These are phyloP conservation scores for Furcula furcula DNA, from an alignment of 2,888 invertebrate genomes.

Conservation along the genomic window DNA sequence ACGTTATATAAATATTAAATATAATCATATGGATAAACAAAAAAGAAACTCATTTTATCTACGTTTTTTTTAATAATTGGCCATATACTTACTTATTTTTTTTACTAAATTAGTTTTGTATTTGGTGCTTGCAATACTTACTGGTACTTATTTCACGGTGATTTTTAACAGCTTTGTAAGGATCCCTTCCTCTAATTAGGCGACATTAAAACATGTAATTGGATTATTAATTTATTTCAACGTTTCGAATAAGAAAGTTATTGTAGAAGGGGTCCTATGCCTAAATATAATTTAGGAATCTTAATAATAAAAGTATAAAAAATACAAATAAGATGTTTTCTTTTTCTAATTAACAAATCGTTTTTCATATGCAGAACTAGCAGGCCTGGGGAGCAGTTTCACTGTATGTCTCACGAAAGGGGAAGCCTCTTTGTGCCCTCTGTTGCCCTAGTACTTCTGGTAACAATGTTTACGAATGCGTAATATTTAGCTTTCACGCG, in stretches of 20 bases:
- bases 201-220: not conserved
- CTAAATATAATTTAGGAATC: conserved; percentile 21
- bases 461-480: too few species aligned
- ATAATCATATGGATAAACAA: too few species aligned
- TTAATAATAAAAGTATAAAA: conserved; percentile 14
- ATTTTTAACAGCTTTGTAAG: conserved; percentile 17
- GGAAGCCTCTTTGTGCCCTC: too few species aligned
- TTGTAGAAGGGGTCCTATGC: conserved; percentile 31
- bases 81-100: conserved; percentile 23
- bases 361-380: too few species aligned
- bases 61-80: conserved; percentile 11
- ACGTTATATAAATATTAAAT: too few species aligned
- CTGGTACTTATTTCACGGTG: conserved; percentile 16
- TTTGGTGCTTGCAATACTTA: conserved; percentile 37
- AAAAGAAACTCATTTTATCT: too few species aligned
- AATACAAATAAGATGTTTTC: conserved; percentile 2
- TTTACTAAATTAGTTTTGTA: conserved; percentile 16
- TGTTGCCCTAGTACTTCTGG: too few species aligned
- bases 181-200: conserved; percentile 29
- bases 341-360: not conserved
- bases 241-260: conserved; percentile 1
- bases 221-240: too few species aligned
- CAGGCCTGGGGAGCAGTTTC: too few species aligned
- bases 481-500: too few species aligned
- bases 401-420: too few species aligned